Evolutionary conservation across 2,888 invertebrate genomes (phyloP).

Genomic region (Rhogogaster chlorosoma): DNA sequence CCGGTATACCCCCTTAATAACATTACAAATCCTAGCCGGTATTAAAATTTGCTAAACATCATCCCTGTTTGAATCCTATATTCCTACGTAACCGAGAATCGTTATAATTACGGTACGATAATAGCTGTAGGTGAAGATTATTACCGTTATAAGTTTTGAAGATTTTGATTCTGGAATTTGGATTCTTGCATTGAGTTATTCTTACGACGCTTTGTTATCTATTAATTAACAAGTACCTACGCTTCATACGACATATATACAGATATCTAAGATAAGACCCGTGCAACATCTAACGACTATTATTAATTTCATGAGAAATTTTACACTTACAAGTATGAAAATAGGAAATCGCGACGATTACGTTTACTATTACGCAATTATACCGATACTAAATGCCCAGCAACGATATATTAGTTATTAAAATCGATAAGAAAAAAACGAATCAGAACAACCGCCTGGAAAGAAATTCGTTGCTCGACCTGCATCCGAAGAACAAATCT

Average conservation of each 20-base stretch:
- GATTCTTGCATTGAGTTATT: conserved; percentile 12
- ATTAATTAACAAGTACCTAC: conserved; percentile 19
- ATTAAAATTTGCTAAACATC: neutral
- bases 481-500: conserved; percentile 19
- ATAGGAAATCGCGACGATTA: conserved; percentile 42
- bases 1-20: neutral
- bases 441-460: neutral
- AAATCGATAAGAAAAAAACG: neutral
- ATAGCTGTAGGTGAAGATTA: neutral
- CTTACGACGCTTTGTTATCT: conserved; percentile 6
- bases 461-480: conserved; percentile 33
- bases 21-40: neutral
- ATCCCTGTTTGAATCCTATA: neutral
- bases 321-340: conserved; percentile 42
- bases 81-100: neutral
- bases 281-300: conserved; percentile 37
- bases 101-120: neutral
- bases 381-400: neutral
- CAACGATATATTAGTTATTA: neutral
- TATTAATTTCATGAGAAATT: neutral
- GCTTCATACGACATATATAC: conserved; percentile 14
- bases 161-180: conserved; percentile 26
- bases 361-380: conserved; percentile 35
- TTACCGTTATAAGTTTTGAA: neutral
- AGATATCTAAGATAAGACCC: conserved; percentile 15